phyloP scores from a whole-genome alignment of 2,797 vertebrate genomes.

The Eleutherodactylus coqui region DNA sequence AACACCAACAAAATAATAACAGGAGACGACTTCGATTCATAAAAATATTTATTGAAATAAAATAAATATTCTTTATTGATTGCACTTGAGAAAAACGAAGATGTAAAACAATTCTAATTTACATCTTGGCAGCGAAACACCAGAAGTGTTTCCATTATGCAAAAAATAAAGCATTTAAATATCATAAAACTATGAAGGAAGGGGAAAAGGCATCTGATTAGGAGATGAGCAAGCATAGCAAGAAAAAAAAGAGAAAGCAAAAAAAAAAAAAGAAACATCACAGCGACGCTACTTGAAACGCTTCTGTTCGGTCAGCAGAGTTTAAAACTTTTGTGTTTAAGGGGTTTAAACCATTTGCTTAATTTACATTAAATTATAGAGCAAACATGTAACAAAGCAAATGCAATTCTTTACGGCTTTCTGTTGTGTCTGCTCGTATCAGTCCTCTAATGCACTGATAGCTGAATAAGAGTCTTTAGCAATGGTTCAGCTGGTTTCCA shows the following conservation, averaged over 20 bases:
- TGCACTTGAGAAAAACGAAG: slow-evolving; percentile 64
- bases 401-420: slow-evolving; percentile 62
- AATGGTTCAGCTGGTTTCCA: slow-evolving; percentile 68
- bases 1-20: slow-evolving; percentile 80
- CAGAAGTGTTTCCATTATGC: slow-evolving; percentile 66
- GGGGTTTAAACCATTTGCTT: slow-evolving; percentile 56
- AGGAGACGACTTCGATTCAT: slow-evolving; percentile 80
- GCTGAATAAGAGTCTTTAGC: slow-evolving; percentile 59
- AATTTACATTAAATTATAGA: slow-evolving; percentile 59
- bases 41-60: slow-evolving; percentile 76
- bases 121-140: slow-evolving; percentile 69
- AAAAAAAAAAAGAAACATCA: slow-evolving; percentile 68
- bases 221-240: slow-evolving; percentile 71
- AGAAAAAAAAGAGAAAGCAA: slow-evolving; percentile 66
- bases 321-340: slow-evolving; percentile 52
- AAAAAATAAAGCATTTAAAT: slow-evolving; percentile 63
- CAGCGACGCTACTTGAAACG: slow-evolving; percentile 72
- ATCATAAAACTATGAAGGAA: slow-evolving; percentile 66
- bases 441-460: slow-evolving; percentile 72
- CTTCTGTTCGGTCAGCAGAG: slow-evolving; percentile 65
- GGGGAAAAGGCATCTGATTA: slow-evolving; percentile 57
- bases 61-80: slow-evolving; percentile 64
- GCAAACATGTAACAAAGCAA: slow-evolving; percentile 71
- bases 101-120: slow-evolving; percentile 73
- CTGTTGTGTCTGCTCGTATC: slow-evolving; percentile 59